Base-by-base conservation (phyloP, 1,140 invertebrate species). In the Drosophila mojavensis region DNA sequence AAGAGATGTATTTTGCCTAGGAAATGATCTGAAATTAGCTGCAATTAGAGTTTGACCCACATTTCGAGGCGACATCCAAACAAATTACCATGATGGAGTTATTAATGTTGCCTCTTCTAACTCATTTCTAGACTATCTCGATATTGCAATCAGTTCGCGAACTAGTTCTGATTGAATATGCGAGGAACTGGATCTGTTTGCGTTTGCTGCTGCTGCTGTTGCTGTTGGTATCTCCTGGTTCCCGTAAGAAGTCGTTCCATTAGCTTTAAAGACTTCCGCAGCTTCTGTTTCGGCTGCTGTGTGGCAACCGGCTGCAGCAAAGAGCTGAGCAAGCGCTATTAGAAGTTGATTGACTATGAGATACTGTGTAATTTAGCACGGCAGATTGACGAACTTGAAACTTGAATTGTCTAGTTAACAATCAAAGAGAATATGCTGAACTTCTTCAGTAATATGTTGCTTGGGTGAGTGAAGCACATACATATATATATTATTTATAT, bases 251-350 rank as follows among this genome's bases (percentile, higher is more conserved):
- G 75, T 54, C 58, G 79, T 85, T 88, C 60, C 75, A 70, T 64
- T 41, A 78, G 56, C 63, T 30, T 71, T 78, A 78, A 82, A 63
- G 41, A 74, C 80, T 82, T 82, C 80, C 80, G 80, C 70, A 60
- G 43, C 66, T 77, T 73, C 51, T 50, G 48, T 47, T 53, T 61
- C 43, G 56, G 11, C n/a, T 33, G 59, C 64, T 86, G 81, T 85
- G 82, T 86, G 82, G 82, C 79, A 85, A 85, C 79, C 69, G 81
- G 81, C 84, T 83, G 45, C 41, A 39, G 20, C 24, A 5, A 11
- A 60, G 30, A 15, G n/a, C n/a, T 1, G 9, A 43, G 45, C 60
- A 48, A 41, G 20, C 30, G 2, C 0, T 20, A n/a, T 4, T 10
- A 20, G 15, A 24, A 4, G 7, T 11, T 60, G 56, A 15, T 59